phyloP scores from a whole-genome alignment of 1,140 invertebrate species.

The Papilio polyxenes region DNA sequence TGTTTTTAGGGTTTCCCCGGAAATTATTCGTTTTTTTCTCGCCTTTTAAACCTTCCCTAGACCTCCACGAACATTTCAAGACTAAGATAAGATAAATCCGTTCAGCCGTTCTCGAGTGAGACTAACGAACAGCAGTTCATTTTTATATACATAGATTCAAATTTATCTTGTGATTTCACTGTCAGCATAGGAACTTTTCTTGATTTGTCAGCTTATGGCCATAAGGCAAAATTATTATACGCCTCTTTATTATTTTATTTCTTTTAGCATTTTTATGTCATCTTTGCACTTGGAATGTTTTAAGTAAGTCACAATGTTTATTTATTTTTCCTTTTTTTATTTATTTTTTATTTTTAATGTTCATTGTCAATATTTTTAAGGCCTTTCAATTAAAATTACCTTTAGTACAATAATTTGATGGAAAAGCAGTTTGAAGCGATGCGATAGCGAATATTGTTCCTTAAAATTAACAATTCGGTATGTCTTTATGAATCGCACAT shows the following conservation, averaged over 20 bases:
- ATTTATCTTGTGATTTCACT: too few relatives aligned
- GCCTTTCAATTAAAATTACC: constrained; percentile 6
- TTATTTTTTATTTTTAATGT: constrained; percentile 39
- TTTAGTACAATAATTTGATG: neutral
- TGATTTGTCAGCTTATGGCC: neutral
- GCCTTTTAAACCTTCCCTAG: too few relatives aligned
- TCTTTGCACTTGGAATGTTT: constrained; percentile 38
- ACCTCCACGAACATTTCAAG: too few relatives aligned
- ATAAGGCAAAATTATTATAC: constrained; percentile 2
- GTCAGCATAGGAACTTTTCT: neutral
- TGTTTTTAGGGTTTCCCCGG: too few relatives aligned
- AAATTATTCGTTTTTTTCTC: too few relatives aligned
- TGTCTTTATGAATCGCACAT: neutral
- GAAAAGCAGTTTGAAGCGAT: neutral
- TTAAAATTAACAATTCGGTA: neutral
- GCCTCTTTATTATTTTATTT: constrained; percentile 33
- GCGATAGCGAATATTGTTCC: constrained; percentile 24
- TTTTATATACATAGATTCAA: too few relatives aligned
- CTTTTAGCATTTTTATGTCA: constrained; percentile 33
- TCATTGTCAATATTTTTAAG: constrained; percentile 19
- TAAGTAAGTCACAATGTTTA: constrained; percentile 42
- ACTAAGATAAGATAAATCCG: too few relatives aligned
- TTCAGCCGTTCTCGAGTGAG: too few relatives aligned
- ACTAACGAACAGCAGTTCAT: too few relatives aligned
- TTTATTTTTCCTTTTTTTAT: constrained; percentile 40